Conservation (phyloP, 2,888 invertebrate genomes). For the Drosophila heteroneura region DNA sequence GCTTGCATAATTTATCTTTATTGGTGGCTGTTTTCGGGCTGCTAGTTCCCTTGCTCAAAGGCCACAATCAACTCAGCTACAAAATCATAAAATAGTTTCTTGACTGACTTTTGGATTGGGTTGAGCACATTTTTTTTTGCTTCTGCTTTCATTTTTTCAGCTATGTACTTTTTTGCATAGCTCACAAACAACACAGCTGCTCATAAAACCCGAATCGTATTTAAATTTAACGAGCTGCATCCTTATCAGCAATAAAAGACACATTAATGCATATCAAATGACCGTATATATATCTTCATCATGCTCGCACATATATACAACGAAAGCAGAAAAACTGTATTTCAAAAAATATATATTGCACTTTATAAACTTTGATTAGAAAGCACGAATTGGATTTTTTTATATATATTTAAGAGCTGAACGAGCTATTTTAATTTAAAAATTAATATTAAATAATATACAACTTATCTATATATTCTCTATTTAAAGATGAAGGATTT, state of each 20-base stretch:
- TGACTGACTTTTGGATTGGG: constrained; percentile 18
- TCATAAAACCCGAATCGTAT: constrained; percentile 44
- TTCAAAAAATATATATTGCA: constrained; percentile 1
- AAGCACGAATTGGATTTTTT: not conserved
- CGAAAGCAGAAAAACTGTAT: not conserved
- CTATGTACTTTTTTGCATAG: not conserved
- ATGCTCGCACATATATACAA: not conserved
- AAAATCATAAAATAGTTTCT: constrained; percentile 53
- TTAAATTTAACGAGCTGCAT: constrained; percentile 60
- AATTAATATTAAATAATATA: not conserved
- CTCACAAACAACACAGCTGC: constrained; percentile 13
- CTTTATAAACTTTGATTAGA: not conserved
- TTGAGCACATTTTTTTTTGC: not conserved
- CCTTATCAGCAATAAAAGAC: constrained; percentile 61
- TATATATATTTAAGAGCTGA: not conserved
- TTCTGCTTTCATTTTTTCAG: not conserved
- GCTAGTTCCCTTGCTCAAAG: constrained; percentile 4
- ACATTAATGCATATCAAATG: constrained; percentile 44
- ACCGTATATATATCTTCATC: not conserved
- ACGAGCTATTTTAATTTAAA: not conserved
- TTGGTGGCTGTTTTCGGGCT: constrained; percentile 30
- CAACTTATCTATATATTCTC: not conserved
- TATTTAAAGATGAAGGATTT: not conserved
- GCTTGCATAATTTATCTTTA: constrained; percentile 76
- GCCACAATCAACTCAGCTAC: constrained; percentile 37